These are phyloP conservation scores for Hemaris fuciformis DNA, from an alignment of 2,888 invertebrate species.

Conservation along the genomic window DNA sequence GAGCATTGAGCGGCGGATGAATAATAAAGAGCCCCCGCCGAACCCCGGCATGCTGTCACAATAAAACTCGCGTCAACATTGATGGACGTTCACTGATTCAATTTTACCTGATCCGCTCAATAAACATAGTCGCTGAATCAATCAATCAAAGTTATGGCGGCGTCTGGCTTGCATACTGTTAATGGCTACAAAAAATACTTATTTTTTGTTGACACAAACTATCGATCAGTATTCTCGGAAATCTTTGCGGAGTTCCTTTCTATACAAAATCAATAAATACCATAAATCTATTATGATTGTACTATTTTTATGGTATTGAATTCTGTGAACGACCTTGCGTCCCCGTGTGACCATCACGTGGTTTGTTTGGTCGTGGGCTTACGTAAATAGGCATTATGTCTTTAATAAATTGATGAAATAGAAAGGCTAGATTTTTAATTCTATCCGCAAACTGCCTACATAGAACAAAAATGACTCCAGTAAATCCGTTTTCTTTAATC, in stretches of 20 bases:
- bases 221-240: neutral
- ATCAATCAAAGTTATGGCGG: conserved; percentile 18
- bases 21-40: neutral
- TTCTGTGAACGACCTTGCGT: no score
- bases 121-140: conserved; percentile 21
- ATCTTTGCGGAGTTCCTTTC: neutral
- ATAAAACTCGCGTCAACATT: conserved; percentile 9
- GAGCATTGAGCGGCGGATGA: neutral
- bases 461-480: no score
- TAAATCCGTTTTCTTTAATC: no score
- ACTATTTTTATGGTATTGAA: no score
- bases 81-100: conserved; percentile 19
- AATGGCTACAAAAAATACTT: neutral
- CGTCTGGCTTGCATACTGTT: neutral
- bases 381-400: no score
- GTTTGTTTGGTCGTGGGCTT: no score
- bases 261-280: neutral
- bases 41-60: neutral
- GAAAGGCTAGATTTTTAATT: no score
- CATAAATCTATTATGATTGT: no score
- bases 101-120: conserved; percentile 16
- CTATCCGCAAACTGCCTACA: no score
- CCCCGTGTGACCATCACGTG: no score
- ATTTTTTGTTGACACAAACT: neutral
- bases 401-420: no score